Evolutionary conservation across 2,888 invertebrate genomes (phyloP), one percentile per base, ranked within the genome.

Genomic region (Napeogenes sylphis): DNA sequence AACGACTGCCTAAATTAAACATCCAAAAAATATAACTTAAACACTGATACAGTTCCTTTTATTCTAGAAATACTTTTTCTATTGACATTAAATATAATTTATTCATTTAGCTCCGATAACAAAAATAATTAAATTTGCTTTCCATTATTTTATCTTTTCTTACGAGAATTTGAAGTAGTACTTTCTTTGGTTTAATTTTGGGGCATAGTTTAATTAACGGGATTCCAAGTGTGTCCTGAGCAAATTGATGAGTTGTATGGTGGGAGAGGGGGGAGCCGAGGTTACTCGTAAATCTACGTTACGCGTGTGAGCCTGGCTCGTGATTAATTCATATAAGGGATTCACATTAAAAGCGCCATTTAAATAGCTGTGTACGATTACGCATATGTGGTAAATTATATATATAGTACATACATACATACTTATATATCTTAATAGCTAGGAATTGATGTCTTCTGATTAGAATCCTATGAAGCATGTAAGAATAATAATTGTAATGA

Each of bases 161-260:
- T 5, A 58, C 14, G 13, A 14, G 57, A 51, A 35, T 30, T 21
- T 51, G 72, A 67, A 71, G 69, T 70, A 72, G 70, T 68, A 74
- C 74, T 75, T 75, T 71, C 21, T 72, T 75, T 69, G 73, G 73
- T 80, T 82, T 83, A 85, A 85, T 86, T 86, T 77, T 76, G 80
- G 71, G 79, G 81, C 80, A 85, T 84, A 85, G 84, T 89, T 89
- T 88, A 87, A 87, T 87, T 88, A 87, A 84, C 84, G 79, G 79
- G 78, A 83, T 83, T 84, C 83, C 82, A 76, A 85, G 82, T 80
- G 76, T 83, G 85, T 84, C 82, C 81, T 83, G 73, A 79, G 80
- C 79, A 83, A 87, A 88, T 88, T 87, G 85, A 88, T 89, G 88
- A 87, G 83, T 82, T 81, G 85, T 84, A 82, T 86, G 78, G 79